Evolutionary conservation across 2,888 invertebrate genomes (phyloP), one percentile per base, ranked within the genome.

Genomic region (Ormyrus nitidulus): DNA sequence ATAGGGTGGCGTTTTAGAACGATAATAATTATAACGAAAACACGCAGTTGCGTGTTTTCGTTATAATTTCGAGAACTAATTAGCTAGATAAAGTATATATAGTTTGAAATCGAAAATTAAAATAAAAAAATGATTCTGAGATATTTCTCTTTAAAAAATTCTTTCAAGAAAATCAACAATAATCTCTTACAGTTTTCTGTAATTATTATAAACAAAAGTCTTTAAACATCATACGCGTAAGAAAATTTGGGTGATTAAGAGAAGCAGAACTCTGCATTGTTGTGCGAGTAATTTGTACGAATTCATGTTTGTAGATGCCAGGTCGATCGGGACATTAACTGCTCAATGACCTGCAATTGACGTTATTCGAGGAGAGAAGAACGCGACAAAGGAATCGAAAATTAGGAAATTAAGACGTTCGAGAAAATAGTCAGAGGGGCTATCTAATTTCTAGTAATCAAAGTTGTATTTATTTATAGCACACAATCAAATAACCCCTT

Each of bases 391-490:
- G 77, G 72, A 69, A 81, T 77, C 53, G 77, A 73, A 72, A 81
- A 81, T 81, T 79, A 19, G 81, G 69, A 81, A 79, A 77, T 73
- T 72, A 71, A 81, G 76, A 70, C 19, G 51, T 86, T 83, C 81
- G 80, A 80, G 86, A 87, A 86, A 86, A 87, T 86, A 86, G 85
- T 86, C 86, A 74, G 83, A 83, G 0, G 19, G 51, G 59, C 49
- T 83, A 80, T 83, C 85, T 82, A 85, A 87, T 86, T 86, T 86
- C 84, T 81, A 85, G 84, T 88, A 86, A 88, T 88, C 86, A 88
- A 79, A 85, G 83, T 83, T 84, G 86, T 85, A 88, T 87, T 88
- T 86, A 85, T 85, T 86, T 84, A 82, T 81, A 82, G 84, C 53
- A 10, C 9, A 46, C 58, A 65, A 74, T 72, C 69, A 62, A 71